Evolutionary conservation across 2,888 invertebrate species (phyloP), one percentile per base, ranked within the genome.

Genomic region (Caenorhabditis wallacei): DNA sequence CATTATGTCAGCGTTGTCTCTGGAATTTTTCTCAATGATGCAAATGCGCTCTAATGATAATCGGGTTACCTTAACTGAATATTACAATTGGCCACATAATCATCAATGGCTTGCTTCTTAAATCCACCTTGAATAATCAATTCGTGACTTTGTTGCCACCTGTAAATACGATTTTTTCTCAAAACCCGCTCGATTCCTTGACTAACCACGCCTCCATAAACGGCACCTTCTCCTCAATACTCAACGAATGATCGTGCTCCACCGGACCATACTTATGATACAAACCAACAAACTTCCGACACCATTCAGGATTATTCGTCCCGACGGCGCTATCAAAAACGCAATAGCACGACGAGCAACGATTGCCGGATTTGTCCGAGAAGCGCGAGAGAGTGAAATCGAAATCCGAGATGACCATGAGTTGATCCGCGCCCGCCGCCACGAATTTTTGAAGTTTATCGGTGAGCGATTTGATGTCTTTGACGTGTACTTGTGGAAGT

Each of bases 121-220:
- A 93, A 86, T 16, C 90, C 87, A 71, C 92, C 91, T 18, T 88
- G 79, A 20, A 90, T 82, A 59, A 93, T 88, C 11, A 92, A 80
- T 22, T 90, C 90, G 88, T 93, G 93, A n/a, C 92, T 92, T 71
- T 92, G 89, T 8, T 91, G 91, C 92, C 93, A 93, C 81, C 85
- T 85, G 40, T 10, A 69, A 54, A 1, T 18, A 13, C 2, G 20
- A 57, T n/a, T 13, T 48, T 18, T 18, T 48, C 8, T 48, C 46
- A 53, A 22, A 18, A 20, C n/a, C 16, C 37, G 13, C 56, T 64
- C n/a, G n/a, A n/a, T n/a, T n/a, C n/a, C n/a, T n/a, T n/a, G n/a
- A n/a, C n/a, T n/a, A 74, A 93, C 93, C 93, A 93, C 85, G 93
- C 92, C 26, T 93, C 92, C 93, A 93, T 93, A 70, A 92, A 89